Evolutionary conservation across 2,888 invertebrate species (phyloP), one percentile per base, ranked within the genome.

Genomic region (Aspidapion aeneum): DNA sequence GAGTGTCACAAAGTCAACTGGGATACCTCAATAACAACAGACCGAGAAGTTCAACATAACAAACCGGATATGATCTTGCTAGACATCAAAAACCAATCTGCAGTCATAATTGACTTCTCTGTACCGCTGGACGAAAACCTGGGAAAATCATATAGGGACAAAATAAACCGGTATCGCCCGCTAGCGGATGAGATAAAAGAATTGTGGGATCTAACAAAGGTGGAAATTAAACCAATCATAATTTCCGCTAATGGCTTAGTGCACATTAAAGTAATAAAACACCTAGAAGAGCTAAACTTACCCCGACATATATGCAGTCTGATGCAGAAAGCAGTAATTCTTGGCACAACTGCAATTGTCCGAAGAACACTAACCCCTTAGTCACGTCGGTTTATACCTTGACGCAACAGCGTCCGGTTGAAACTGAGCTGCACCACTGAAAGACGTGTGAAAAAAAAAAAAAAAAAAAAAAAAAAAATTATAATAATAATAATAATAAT

Each of bases 181-280:
- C 16, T 54, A 54, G 55, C 55, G n/a, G 55, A 54, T 17, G 55
- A 54, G 18, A 54, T 54, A n/a, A n/a, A n/a, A n/a, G n/a, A n/a
- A n/a, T n/a, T n/a, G n/a, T n/a, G n/a, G n/a, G n/a, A n/a, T n/a
- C n/a, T n/a, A n/a, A n/a, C n/a, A n/a, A n/a, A n/a, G n/a, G n/a
- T n/a, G n/a, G n/a, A n/a, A n/a, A n/a, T n/a, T n/a, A n/a, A n/a
- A n/a, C n/a, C n/a, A n/a, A n/a, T n/a, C n/a, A n/a, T n/a, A n/a
- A n/a, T n/a, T n/a, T n/a, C n/a, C n/a, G n/a, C n/a, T n/a, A n/a
- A n/a, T n/a, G n/a, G n/a, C n/a, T n/a, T n/a, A n/a, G n/a, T n/a
- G n/a, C n/a, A n/a, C n/a, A n/a, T n/a, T n/a, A n/a, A n/a, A n/a
- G n/a, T n/a, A n/a, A n/a, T 48, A 48, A 48, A 48, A 9, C 16